Evolutionary conservation across 53 echinoderm and acorn worm species (phyloP).

Genomic region (Echinometra lucunter): DNA sequence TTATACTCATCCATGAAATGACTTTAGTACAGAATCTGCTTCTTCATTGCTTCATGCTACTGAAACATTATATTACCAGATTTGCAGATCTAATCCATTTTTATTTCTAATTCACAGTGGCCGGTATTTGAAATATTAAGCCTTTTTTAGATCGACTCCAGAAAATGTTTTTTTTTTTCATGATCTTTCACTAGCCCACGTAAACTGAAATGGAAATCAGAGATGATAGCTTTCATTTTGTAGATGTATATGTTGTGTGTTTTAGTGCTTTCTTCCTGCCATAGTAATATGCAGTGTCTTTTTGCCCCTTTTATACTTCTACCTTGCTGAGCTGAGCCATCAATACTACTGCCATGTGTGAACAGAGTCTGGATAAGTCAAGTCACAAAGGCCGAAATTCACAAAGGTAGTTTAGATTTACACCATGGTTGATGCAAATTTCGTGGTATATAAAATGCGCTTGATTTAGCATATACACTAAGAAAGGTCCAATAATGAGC

Average conservation of each 20-base stretch:
- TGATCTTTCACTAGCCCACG: neutral
- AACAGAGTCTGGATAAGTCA: no score
- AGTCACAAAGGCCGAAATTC: no score
- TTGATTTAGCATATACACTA: no score
- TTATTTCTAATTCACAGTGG: no score
- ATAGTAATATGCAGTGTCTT: neutral
- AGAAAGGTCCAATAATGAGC: no score
- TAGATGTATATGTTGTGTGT: neutral
- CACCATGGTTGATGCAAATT: no score
- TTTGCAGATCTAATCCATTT: no score
- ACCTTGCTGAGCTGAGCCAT: neutral
- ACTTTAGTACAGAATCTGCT: neutral
- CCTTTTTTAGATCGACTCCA: no score
- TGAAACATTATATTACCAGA: neutral
- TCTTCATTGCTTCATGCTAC: neutral
- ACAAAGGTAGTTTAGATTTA: no score
- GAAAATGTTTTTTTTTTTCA: neutral
- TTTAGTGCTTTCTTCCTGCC: slow-evolving; percentile 26
- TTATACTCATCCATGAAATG: neutral
- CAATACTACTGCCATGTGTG: no score
- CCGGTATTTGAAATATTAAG: no score
- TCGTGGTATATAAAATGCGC: no score
- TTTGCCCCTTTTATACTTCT: neutral
- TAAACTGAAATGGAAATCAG: neutral
- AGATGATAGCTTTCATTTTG: neutral